Conservation (phyloP, 2,797 vertebrate genomes). For the Crypturellus tataupa region DNA sequence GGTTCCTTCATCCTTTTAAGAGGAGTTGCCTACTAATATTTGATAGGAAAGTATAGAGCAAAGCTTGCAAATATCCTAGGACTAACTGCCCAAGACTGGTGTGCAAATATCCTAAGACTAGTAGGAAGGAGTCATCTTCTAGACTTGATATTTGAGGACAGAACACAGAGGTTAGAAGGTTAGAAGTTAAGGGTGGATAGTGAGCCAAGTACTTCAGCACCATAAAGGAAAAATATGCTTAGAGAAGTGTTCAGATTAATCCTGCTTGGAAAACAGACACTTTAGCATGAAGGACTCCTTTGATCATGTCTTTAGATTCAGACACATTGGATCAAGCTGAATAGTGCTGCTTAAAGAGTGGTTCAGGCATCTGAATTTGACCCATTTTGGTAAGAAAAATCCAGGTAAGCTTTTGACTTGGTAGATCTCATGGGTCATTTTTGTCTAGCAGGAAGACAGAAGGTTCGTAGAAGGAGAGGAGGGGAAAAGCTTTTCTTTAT, state of each 20-base stretch:
- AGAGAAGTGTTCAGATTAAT: not conserved
- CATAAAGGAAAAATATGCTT: not conserved
- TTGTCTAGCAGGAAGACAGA: not conserved
- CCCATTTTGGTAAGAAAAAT: not conserved
- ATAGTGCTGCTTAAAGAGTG: not conserved
- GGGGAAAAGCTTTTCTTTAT: not conserved
- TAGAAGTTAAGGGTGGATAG: not conserved
- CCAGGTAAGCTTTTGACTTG: fast-evolving
- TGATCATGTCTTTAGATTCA: not conserved
- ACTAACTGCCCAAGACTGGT: not conserved
- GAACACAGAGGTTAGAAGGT: not conserved
- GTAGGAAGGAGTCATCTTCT: not conserved
- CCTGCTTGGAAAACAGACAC: not conserved
- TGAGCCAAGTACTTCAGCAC: not conserved
- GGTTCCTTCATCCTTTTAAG: not conserved
- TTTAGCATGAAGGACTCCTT: not conserved
- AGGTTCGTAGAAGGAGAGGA: not conserved
- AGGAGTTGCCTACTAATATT: not conserved
- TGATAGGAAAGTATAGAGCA: not conserved
- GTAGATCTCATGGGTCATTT: not conserved
- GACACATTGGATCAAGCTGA: not conserved
- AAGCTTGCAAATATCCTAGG: not conserved
- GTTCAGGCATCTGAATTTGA: not conserved
- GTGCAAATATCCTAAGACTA: not conserved
- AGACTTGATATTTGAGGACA: not conserved